Conservation (phyloP, 2,113 vertebrate species). For the Periophthalmus modestus region DNA sequence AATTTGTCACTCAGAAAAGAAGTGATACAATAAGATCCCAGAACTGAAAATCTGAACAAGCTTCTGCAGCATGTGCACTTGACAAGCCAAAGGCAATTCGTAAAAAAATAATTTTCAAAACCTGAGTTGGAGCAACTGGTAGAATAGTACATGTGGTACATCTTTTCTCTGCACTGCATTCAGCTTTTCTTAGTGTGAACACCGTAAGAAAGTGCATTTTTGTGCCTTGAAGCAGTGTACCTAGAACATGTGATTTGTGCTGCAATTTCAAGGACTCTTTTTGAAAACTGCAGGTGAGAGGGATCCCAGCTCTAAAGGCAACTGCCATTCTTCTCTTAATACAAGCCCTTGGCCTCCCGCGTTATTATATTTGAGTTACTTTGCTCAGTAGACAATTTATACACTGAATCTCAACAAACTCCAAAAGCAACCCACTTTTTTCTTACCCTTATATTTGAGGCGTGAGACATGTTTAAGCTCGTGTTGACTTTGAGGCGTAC, state of each 20-base stretch:
- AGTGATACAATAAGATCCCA: background rate
- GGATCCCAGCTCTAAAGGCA: constrained; percentile 26
- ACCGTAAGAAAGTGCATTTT: constrained; percentile 4
- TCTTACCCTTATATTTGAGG: constrained; percentile 16
- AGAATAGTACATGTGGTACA: background rate
- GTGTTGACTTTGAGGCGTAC: constrained; percentile 22
- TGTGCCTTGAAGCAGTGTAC: constrained; percentile 21
- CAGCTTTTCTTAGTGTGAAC: constrained; percentile 17
- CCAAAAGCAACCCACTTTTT: background rate
- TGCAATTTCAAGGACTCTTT: constrained; percentile 37
- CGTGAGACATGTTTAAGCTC: constrained; percentile 27
- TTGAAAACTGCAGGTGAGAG: constrained; percentile 29
- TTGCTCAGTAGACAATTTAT: background rate
- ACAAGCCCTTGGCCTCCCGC: background rate
- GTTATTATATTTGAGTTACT: background rate
- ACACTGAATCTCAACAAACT: constrained; percentile 3
- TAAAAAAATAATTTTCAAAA: background rate
- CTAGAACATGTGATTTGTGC: constrained; percentile 18
- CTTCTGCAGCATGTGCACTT: constrained; percentile 22
- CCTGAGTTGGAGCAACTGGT: background rate
- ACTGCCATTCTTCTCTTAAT: constrained; percentile 3
- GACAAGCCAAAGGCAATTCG: constrained; percentile 24
- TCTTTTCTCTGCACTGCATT: background rate
- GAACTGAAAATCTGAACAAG: constrained; percentile 17
- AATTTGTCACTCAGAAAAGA: background rate